A percentile compares a stretch with the other conserved stretches of the same genome.
Evolutionary conservation across 2,113 vertebrate species (phyloP).

Genomic region (Osmerus eperlanus): DNA sequence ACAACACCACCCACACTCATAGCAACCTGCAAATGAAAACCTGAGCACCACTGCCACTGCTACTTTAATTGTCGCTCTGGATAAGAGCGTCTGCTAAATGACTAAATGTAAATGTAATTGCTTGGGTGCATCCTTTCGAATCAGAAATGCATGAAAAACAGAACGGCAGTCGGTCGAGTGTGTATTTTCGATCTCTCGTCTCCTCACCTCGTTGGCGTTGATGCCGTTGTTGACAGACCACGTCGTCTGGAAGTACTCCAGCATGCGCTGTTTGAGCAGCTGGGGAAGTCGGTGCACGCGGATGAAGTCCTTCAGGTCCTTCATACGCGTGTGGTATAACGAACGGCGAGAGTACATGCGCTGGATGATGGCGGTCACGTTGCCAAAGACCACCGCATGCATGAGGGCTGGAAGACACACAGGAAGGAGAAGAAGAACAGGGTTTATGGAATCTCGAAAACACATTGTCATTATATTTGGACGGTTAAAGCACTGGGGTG

Average conservation of each 20-base stretch:
- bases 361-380: conserved; percentile 97
- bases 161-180: neutral
- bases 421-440: neutral
- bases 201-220: conserved; percentile 86
- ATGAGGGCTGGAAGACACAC: conserved; percentile 79
- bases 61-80: too few species aligned
- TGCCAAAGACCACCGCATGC: conserved; percentile 96
- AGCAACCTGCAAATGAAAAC: conserved; percentile 12
- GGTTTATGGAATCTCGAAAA: neutral
- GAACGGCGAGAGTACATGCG: conserved; percentile 97
- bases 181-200: neutral
- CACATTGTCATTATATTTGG: neutral
- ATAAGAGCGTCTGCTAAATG: too few species aligned
- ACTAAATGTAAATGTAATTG: too few species aligned
- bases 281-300: conserved; percentile 89
- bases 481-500: neutral
- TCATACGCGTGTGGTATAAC: conserved; percentile 94
- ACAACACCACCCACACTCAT: neutral
- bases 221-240: conserved; percentile 98
- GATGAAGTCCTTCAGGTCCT: conserved; percentile 97
- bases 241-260: conserved; percentile 96
- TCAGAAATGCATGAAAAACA: too few species aligned
- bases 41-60: too few species aligned
- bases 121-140: too few species aligned
- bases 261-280: conserved; percentile 93